These are phyloP conservation scores for Drosophila stalkeri DNA, from an alignment of 2,888 invertebrate species.

Conservation along the genomic window DNA sequence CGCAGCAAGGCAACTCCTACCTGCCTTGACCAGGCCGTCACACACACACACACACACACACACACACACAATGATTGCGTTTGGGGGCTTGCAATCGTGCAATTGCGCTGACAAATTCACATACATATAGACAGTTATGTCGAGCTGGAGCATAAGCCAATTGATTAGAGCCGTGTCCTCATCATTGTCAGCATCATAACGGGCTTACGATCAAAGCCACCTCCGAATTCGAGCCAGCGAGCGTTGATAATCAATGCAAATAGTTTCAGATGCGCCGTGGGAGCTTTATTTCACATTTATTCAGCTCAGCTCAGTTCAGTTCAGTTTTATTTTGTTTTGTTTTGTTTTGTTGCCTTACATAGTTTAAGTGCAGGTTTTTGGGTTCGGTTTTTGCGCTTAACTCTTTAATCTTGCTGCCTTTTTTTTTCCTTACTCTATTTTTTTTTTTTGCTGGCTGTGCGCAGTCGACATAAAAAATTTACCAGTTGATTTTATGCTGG, in stretches of 20 bases:
- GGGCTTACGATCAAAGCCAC: conserved; percentile 42
- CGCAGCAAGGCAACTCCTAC: conserved; percentile 45
- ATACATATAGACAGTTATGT: conserved; percentile 6
- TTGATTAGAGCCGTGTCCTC: conserved; percentile 50
- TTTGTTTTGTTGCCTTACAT: conserved; percentile 14
- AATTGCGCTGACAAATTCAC: conserved; percentile 33
- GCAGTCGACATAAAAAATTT: conserved; percentile 75
- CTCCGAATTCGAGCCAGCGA: conserved; percentile 1
- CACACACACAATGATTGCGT: not conserved
- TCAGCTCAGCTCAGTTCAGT: conserved; percentile 1
- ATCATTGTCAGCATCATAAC: conserved; percentile 61
- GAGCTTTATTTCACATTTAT: conserved; percentile 45
- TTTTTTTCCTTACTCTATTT: conserved; percentile 37
- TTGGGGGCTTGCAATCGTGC: conserved; percentile 6
- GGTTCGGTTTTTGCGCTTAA: conserved; percentile 62
- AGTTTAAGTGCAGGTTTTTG: conserved; percentile 34
- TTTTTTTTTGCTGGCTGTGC: conserved; percentile 45
- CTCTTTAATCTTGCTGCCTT: conserved; percentile 74
- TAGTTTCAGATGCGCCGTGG: conserved; percentile 52
- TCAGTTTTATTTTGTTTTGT: conserved; percentile 1
- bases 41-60: not conserved
- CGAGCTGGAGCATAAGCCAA: conserved; percentile 43
- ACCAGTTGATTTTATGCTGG: conserved; percentile 82
- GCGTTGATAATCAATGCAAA: conserved; percentile 60
- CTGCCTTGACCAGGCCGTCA: conserved; percentile 45